These are phyloP conservation scores for Heterodera schachtii DNA, from an alignment of 1,140 invertebrate genomes.

Conservation along the genomic window DNA sequence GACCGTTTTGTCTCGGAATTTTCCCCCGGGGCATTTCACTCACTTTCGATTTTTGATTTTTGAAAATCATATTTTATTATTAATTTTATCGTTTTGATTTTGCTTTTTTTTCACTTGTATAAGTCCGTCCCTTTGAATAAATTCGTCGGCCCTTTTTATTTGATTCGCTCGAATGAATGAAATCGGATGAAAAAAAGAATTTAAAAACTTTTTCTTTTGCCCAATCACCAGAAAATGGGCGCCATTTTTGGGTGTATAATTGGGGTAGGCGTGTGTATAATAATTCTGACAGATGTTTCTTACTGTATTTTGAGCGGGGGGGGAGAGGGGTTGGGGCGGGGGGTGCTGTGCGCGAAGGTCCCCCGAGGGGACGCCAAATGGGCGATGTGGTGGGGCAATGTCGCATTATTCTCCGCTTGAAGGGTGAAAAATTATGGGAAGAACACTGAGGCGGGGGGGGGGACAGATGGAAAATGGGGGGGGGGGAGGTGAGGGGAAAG, in stretches of 20 bases:
- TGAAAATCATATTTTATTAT: background rate
- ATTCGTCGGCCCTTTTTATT: background rate
- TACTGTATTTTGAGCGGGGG: too few relatives aligned
- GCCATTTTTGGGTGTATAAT: slow-evolving; percentile 13
- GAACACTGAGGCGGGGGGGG: background rate
- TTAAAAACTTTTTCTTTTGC: background rate
- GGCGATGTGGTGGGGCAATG: background rate
- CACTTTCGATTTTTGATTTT: background rate
- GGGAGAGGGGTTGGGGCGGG: too few relatives aligned
- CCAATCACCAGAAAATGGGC: background rate
- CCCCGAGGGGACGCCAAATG: background rate
- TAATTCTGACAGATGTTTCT: too few relatives aligned
- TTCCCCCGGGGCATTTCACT: background rate
- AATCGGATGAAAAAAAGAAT: background rate
- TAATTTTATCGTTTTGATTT: too few relatives aligned
- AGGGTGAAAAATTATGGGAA: slow-evolving; percentile 1
- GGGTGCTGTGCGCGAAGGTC: background rate
- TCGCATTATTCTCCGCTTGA: background rate
- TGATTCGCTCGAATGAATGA: background rate
- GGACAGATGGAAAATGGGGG: background rate
- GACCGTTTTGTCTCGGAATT: background rate
- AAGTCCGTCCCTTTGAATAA: background rate
- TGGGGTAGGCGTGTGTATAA: background rate
- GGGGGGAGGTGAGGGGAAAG: background rate
- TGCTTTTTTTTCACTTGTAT: too few relatives aligned